Evolutionary conservation across 2,797 vertebrate species (phyloP).

Genomic region (Heteromormyrus szaboi): DNA sequence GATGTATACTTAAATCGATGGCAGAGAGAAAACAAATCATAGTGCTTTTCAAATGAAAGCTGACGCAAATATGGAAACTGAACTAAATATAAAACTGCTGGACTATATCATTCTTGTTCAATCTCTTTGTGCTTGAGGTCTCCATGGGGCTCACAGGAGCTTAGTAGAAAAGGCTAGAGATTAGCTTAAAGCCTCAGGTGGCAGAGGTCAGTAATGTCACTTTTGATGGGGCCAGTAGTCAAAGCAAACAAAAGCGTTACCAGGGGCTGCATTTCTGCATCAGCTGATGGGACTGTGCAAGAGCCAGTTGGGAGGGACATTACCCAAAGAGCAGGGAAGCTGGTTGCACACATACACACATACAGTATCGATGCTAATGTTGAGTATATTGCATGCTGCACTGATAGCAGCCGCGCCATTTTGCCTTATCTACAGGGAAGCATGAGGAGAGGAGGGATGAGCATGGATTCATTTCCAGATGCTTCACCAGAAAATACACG

Average conservation of each 20-base stretch:
- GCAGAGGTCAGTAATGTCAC: not conserved
- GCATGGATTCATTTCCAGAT: slow-evolving; percentile 68
- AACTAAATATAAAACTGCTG: not conserved
- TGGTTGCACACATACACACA: not conserved
- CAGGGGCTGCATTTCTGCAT: not conserved
- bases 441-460: slow-evolving; percentile 74
- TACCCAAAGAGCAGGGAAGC: not conserved
- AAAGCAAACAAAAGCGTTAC: slow-evolving; percentile 4
- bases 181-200: not conserved
- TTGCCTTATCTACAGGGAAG: slow-evolving; percentile 51
- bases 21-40: not conserved
- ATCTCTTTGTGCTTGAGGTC: not conserved
- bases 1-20: not conserved
- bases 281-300: not conserved
- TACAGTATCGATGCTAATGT: not conserved
- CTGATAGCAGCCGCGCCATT: not conserved
- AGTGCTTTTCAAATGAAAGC: not conserved
- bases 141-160: not conserved
- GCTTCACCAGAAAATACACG: slow-evolving; percentile 75
- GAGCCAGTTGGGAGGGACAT: not conserved
- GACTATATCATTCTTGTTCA: not conserved
- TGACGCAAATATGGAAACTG: not conserved
- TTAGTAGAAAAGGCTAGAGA: not conserved
- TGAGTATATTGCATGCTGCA: not conserved
- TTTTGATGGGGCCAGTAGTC: not conserved